phyloP scores from a whole-genome alignment of 2,113 vertebrate genomes.

The Ophthalmolycus amberensis region DNA sequence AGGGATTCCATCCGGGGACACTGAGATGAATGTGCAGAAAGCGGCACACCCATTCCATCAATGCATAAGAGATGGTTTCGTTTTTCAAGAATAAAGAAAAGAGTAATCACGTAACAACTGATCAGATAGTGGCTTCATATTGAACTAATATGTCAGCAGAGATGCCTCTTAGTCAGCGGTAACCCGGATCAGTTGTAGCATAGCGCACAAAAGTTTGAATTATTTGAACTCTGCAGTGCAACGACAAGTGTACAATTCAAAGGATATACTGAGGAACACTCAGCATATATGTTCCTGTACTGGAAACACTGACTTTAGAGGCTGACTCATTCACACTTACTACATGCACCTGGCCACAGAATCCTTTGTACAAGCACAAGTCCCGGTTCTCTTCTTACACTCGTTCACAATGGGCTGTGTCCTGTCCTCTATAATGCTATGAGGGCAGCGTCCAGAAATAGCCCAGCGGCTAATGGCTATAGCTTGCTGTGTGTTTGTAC shows the following conservation, averaged over 20 bases:
- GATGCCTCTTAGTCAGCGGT: background rate
- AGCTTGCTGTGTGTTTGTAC: constrained; percentile 65
- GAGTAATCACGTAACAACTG: background rate
- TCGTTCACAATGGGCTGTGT: constrained; percentile 61
- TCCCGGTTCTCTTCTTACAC: constrained; percentile 45
- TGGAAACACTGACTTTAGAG: constrained; percentile 18
- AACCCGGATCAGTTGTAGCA: background rate
- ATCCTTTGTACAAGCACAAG: constrained; percentile 45
- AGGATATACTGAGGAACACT: background rate
- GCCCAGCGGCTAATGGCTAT: constrained; percentile 60
- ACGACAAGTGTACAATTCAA: background rate
- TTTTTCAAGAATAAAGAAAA: background rate
- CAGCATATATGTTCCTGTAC: background rate
- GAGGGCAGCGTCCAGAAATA: constrained; percentile 74
- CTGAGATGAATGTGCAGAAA: background rate
- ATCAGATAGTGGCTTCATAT: background rate
- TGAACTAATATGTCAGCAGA: background rate
- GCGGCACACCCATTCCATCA: background rate
- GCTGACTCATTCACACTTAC: constrained; percentile 11
- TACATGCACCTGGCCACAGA: constrained; percentile 50
- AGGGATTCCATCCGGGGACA: background rate
- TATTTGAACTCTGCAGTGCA: background rate
- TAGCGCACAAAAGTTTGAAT: background rate
- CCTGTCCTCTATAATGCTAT: constrained; percentile 65
- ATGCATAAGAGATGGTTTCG: background rate